phyloP scores from a whole-genome alignment of 1,140 invertebrate genomes.

The Holcopasites calliopsidis region DNA sequence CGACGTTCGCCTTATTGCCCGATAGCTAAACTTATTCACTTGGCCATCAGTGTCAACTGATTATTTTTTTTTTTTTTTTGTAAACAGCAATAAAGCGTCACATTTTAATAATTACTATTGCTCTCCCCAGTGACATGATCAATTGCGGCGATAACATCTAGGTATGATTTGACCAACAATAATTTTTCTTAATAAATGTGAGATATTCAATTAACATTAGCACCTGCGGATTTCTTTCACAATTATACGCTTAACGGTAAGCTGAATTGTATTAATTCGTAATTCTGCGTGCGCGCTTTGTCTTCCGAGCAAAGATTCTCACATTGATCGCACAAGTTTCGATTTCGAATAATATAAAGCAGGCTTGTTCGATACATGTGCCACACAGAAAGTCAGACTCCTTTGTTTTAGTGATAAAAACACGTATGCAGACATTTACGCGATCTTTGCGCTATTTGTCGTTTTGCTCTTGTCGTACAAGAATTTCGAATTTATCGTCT shows the following conservation, averaged over 20 bases:
- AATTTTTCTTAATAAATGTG: slow-evolving; percentile 7
- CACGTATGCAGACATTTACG: neutral
- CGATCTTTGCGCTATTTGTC: neutral
- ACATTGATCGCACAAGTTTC: no score
- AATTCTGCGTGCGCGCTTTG: no score
- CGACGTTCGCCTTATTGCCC: slow-evolving; percentile 35
- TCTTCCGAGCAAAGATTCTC: no score
- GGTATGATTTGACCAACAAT: slow-evolving; percentile 33
- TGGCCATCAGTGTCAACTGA: neutral
- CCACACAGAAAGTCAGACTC: slow-evolving; percentile 23
- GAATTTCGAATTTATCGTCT: neutral
- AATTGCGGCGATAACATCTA: slow-evolving; percentile 5
- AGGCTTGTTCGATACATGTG: neutral
- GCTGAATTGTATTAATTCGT: no score
- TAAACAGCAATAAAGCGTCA: slow-evolving; percentile 48
- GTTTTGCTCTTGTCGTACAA: slow-evolving; percentile 25
- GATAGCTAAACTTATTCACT: neutral
- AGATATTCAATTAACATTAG: neutral
- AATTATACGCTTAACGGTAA: no score
- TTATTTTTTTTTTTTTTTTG: no score
- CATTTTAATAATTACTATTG: slow-evolving; percentile 42
- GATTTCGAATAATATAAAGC: no score
- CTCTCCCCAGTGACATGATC: slow-evolving; percentile 21
- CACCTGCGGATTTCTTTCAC: neutral
- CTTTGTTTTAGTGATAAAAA: slow-evolving; percentile 27